Evolutionary conservation across 2,888 invertebrate species (phyloP).

Genomic region (Embidobia sp.): DNA sequence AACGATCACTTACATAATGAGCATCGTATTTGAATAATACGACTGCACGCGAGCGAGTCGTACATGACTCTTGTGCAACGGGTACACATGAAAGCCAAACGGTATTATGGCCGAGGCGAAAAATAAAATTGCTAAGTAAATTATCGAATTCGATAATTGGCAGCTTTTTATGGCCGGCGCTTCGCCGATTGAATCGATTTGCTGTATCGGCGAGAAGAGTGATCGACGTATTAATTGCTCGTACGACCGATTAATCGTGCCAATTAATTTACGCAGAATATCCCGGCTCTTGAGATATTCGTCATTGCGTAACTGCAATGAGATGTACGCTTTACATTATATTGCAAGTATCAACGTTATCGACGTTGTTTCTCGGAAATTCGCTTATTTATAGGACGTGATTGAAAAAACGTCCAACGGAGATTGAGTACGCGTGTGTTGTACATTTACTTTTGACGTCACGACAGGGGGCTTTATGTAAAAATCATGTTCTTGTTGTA

Average conservation of each 20-base stretch:
- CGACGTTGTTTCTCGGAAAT: constrained; percentile 17
- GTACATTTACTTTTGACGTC: not conserved
- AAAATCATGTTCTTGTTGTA: not conserved
- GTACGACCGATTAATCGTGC: constrained; percentile 46
- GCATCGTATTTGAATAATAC: constrained; percentile 59
- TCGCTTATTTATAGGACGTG: constrained; percentile 30
- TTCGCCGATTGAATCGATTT: no score
- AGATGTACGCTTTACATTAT: constrained; percentile 26
- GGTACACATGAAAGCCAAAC: constrained; percentile 16
- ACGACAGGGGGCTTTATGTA: not conserved
- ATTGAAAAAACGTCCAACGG: constrained; percentile 8
- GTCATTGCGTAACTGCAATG: constrained; percentile 18
- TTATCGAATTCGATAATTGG: no score
- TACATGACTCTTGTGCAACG: constrained; percentile 48
- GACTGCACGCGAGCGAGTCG: constrained; percentile 51
- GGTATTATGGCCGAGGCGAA: constrained; percentile 3
- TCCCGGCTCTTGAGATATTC: constrained; percentile 18
- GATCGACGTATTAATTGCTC: constrained; percentile 58
- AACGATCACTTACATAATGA: constrained; percentile 62
- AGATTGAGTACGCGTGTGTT: constrained; percentile 12
- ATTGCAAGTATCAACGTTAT: constrained; percentile 13
- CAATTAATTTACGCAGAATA: constrained; percentile 48
- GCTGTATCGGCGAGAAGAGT: no score
- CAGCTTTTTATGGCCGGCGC: no score
- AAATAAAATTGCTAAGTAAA: constrained; percentile 9